phyloP scores from a whole-genome alignment of 2,797 vertebrate species.

The Acipenser ruthenus region DNA sequence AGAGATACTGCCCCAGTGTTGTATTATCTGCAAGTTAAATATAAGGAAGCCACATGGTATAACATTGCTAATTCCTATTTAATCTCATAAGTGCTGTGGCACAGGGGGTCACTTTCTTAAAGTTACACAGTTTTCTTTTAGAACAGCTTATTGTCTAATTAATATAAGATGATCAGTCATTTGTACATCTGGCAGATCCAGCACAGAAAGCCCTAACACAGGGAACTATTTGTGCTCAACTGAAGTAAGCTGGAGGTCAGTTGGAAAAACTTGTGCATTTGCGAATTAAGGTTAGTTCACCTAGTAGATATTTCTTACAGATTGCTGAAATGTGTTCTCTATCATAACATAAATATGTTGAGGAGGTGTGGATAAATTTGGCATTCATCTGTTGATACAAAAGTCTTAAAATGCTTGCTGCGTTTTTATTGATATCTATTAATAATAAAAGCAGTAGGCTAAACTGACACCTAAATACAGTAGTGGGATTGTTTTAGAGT shows the following conservation, averaged over 20 bases:
- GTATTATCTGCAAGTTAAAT: slow-evolving; percentile 24
- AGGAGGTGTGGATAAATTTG: slow-evolving; percentile 61
- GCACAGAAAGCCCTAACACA: background rate
- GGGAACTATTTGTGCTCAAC: background rate
- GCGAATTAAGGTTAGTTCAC: slow-evolving; percentile 51
- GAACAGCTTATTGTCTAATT: slow-evolving; percentile 2
- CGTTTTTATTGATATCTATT: slow-evolving; percentile 73
- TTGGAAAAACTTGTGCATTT: background rate
- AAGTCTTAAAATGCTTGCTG: slow-evolving; percentile 50
- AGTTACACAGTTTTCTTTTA: slow-evolving; percentile 25
- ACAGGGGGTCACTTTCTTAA: slow-evolving; percentile 41
- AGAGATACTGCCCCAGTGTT: background rate
- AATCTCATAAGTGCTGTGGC: slow-evolving; percentile 54
- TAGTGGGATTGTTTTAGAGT: slow-evolving; percentile 61
- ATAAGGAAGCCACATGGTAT: slow-evolving; percentile 39
- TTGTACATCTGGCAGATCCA: background rate
- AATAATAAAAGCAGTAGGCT: slow-evolving; percentile 71
- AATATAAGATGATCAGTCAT: background rate
- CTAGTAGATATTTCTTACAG: slow-evolving; percentile 56
- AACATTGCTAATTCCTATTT: slow-evolving; percentile 58
- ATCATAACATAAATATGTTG: slow-evolving; percentile 61
- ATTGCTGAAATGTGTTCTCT: slow-evolving; percentile 48
- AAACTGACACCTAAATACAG: slow-evolving; percentile 59
- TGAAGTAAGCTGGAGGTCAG: background rate
- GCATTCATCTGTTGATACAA: slow-evolving; percentile 63